These are phyloP conservation scores for Macrosoma leucophasiata DNA, from an alignment of 2,888 invertebrate species.

Conservation along the genomic window DNA sequence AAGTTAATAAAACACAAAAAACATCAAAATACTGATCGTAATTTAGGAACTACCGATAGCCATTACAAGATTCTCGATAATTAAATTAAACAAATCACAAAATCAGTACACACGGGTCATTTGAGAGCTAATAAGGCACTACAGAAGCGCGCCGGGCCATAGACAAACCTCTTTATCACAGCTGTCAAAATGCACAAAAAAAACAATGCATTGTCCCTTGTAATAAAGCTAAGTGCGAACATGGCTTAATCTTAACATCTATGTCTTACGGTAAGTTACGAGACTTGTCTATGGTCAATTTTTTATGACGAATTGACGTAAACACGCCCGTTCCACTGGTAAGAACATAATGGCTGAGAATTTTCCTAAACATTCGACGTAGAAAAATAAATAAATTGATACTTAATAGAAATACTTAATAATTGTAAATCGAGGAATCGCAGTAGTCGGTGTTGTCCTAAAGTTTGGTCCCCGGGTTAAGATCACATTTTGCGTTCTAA, in stretches of 20 bases:
- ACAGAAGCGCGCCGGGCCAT: constrained; percentile 40
- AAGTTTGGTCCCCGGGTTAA: constrained; percentile 46
- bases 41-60: constrained; percentile 70
- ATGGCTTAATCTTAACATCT: constrained; percentile 68
- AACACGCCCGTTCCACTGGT: constrained; percentile 34
- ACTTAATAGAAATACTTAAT: constrained; percentile 44
- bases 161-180: constrained; percentile 73
- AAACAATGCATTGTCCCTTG: constrained; percentile 60
- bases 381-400: constrained; percentile 60
- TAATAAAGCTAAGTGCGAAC: constrained; percentile 61
- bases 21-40: constrained; percentile 65
- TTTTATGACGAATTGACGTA: constrained; percentile 16
- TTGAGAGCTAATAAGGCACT: constrained; percentile 25
- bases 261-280: constrained; percentile 66
- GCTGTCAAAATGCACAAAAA: constrained; percentile 68
- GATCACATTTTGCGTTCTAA: constrained; percentile 29
- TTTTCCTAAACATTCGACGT: constrained; percentile 54
- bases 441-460: constrained; percentile 30
- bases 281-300: constrained; percentile 64
- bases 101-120: no score
- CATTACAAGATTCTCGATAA: constrained; percentile 36
- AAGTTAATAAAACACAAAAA: constrained; percentile 34
- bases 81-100: constrained; percentile 28
- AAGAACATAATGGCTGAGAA: constrained; percentile 48
- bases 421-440: constrained; percentile 36